Evolutionary conservation across 23 tunicate genomes (phyloP).

Genomic region (Clavelina lepadiformis): DNA sequence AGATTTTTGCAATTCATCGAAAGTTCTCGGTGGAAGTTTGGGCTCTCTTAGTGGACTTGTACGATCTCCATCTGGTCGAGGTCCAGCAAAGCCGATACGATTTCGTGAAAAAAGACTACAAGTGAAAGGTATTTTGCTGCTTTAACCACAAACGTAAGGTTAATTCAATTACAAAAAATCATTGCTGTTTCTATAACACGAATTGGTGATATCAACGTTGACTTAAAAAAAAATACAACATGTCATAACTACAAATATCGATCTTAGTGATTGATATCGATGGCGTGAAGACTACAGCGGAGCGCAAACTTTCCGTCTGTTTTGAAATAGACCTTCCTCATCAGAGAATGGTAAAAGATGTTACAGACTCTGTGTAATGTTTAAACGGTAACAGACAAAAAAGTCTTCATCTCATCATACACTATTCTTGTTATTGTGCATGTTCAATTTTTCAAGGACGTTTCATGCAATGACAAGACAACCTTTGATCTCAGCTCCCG

Average conservation of each 20-base stretch:
- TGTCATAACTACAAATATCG: too few relatives aligned
- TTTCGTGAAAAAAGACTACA: constrained; percentile 43
- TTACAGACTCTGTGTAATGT: too few relatives aligned
- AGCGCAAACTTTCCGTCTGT: too few relatives aligned
- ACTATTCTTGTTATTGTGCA: too few relatives aligned
- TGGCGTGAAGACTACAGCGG: too few relatives aligned
- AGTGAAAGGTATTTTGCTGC: constrained; percentile 34
- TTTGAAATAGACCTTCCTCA: too few relatives aligned
- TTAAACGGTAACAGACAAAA: too few relatives aligned
- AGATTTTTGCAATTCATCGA: neutral
- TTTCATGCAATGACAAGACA: constrained; percentile 3
- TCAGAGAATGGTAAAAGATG: too few relatives aligned
- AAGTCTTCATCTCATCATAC: too few relatives aligned
- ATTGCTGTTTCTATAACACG: neutral
- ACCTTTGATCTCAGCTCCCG: constrained; percentile 67
- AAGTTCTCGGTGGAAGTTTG: constrained; percentile 48
- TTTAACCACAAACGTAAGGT: neutral
- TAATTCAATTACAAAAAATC: too few relatives aligned
- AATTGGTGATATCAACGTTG: neutral
- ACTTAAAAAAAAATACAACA: neutral
- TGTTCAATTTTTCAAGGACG: too few relatives aligned
- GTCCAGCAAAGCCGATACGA: constrained; percentile 79
- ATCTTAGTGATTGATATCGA: too few relatives aligned
- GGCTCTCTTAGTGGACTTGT: constrained; percentile 60
- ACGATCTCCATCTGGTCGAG: constrained; percentile 61